phyloP scores from a whole-genome alignment of 1,140 invertebrate species.

The Drosophila truncata region DNA sequence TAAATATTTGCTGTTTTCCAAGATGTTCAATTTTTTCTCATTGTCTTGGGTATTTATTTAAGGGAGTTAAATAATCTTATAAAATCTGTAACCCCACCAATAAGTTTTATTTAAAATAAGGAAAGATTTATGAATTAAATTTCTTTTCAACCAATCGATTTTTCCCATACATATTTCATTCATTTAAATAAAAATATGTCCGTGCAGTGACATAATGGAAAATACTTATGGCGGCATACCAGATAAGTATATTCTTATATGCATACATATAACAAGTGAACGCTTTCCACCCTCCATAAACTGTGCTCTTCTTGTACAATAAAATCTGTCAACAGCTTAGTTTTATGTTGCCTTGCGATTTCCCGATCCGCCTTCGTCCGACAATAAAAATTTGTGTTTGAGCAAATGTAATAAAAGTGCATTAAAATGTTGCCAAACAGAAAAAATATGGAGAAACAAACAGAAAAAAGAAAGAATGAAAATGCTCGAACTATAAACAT shows the following conservation, averaged over 20 bases:
- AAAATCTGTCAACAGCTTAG: conserved; percentile 63
- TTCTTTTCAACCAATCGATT: not conserved
- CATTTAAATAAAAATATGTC: not conserved
- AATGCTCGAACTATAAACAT: conserved; percentile 64
- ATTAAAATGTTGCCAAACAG: conserved; percentile 68
- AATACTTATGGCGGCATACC: not conserved
- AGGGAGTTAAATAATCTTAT: not conserved
- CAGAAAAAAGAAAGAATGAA: conserved; percentile 26
- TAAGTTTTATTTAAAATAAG: not conserved
- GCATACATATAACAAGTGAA: not conserved
- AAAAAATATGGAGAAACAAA: conserved; percentile 1
- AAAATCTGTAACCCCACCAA: not conserved
- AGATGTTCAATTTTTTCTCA: too few species aligned
- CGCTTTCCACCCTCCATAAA: conserved; percentile 17
- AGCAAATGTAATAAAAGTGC: conserved; percentile 78
- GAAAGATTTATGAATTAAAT: not conserved
- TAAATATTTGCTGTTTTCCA: too few species aligned
- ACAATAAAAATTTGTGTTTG: conserved; percentile 75
- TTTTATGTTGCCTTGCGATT: conserved; percentile 45
- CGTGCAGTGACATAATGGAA: conserved; percentile 11
- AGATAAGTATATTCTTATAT: not conserved
- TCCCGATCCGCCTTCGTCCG: conserved; percentile 30
- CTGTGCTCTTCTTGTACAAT: conserved; percentile 33
- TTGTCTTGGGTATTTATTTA: not conserved
- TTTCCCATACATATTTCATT: not conserved